These are phyloP conservation scores for Leucania comma DNA, from an alignment of 2,888 invertebrate genomes.

Conservation along the genomic window DNA sequence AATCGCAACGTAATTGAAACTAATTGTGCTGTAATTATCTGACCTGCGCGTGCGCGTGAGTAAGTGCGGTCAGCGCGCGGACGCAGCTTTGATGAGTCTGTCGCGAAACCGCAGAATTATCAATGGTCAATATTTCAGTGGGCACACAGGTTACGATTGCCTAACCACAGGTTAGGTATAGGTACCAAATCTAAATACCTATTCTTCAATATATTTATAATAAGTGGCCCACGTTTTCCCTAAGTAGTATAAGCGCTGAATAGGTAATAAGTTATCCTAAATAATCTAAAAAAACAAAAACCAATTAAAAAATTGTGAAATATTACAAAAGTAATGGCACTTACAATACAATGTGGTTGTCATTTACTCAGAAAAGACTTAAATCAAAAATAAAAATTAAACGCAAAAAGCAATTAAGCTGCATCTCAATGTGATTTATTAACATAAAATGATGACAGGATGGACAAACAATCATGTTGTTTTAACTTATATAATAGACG, in stretches of 20 bases:
- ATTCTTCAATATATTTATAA: constrained; percentile 1
- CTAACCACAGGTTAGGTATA: constrained; percentile 21
- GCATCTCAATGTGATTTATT: constrained; percentile 61
- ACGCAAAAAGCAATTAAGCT: constrained; percentile 30
- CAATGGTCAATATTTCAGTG: constrained; percentile 7
- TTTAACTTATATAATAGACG: constrained; percentile 65
- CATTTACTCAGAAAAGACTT: constrained; percentile 18
- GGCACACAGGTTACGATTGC: neutral
- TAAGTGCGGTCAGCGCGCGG: constrained; percentile 59
- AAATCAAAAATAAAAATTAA: constrained; percentile 13
- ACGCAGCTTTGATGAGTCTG: constrained; percentile 23
- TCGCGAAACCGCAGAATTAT: constrained; percentile 35
- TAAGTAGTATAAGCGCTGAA: neutral
- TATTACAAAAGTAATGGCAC: neutral
- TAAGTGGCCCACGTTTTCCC: neutral
- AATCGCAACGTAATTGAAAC: constrained; percentile 84
- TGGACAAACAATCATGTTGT: constrained; percentile 67
- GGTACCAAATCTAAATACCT: neutral
- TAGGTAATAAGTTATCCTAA: neutral
- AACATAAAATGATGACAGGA: constrained; percentile 63
- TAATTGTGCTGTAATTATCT: constrained; percentile 82
- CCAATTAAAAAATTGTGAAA: neutral
- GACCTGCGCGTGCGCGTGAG: constrained; percentile 70
- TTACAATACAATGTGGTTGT: neutral
- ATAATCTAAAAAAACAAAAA: neutral